phyloP scores from a whole-genome alignment of 2,888 invertebrate genomes.

The Vesta saturnalis region DNA sequence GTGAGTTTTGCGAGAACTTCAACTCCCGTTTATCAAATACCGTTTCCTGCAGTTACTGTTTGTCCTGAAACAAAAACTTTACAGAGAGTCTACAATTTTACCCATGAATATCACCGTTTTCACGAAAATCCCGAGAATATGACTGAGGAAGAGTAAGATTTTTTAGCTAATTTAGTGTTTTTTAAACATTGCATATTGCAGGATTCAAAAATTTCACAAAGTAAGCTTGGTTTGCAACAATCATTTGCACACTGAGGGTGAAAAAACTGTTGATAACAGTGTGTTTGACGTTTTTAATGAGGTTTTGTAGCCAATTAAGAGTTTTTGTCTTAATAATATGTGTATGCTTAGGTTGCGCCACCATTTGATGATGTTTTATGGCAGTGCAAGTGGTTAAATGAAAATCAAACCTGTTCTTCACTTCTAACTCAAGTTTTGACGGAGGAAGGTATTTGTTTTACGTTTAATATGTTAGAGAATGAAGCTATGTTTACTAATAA shows the following conservation, averaged over 20 bases:
- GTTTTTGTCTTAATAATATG: not conserved
- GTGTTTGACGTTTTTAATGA: slow-evolving; percentile 68
- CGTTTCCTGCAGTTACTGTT: slow-evolving; percentile 52
- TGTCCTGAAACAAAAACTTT: slow-evolving; percentile 69
- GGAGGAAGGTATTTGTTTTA: slow-evolving; percentile 78
- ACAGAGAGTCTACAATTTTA: slow-evolving; percentile 73
- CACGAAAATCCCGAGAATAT: slow-evolving; percentile 53
- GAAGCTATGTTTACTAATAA: slow-evolving; percentile 69
- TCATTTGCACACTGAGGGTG: slow-evolving; percentile 66
- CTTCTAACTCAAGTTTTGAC: slow-evolving; percentile 74
- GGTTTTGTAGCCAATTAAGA: slow-evolving; percentile 54
- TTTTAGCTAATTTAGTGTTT: not conserved
- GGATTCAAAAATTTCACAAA: slow-evolving; percentile 50
- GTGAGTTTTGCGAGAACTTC: slow-evolving; percentile 75
- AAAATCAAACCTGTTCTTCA: slow-evolving; percentile 65
- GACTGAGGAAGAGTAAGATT: slow-evolving; percentile 67
- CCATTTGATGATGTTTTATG: slow-evolving; percentile 21
- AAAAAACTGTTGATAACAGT: slow-evolving; percentile 63
- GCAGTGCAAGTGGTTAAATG: slow-evolving; percentile 50
- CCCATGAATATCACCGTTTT: slow-evolving; percentile 64
- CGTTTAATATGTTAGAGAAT: slow-evolving; percentile 74
- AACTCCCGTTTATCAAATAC: slow-evolving; percentile 68
- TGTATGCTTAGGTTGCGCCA: slow-evolving; percentile 20
- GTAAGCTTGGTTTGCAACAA: slow-evolving; percentile 69
- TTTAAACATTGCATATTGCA: slow-evolving; percentile 11